Conservation (phyloP, 2,888 invertebrate genomes). For the Calameuta idolon region DNA sequence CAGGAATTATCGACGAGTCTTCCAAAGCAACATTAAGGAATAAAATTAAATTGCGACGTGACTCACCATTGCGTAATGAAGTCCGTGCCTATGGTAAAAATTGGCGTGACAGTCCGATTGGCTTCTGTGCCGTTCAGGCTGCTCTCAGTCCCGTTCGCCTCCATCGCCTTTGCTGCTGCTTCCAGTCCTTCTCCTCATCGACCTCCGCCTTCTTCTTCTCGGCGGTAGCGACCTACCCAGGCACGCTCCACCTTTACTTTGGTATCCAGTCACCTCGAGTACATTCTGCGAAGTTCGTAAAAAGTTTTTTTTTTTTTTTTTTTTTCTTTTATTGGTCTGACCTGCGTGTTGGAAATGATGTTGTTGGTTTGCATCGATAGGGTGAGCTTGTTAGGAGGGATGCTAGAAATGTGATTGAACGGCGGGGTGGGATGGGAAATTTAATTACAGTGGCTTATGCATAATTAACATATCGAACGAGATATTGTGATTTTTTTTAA, state of each 20-base stretch:
- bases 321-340: not conserved
- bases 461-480: not conserved
- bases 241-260: not conserved
- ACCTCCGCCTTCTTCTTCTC: constrained; percentile 12
- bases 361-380: not conserved
- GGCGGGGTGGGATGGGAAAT: not conserved
- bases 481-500: not conserved
- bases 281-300: constrained; percentile 13
- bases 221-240: not conserved
- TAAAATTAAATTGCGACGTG: not conserved
- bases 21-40: not conserved
- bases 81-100: constrained; percentile 81
- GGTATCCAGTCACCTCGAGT: constrained; percentile 16
- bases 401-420: not conserved
- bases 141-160: constrained; percentile 54
- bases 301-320: not conserved
- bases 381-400: not conserved
- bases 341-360: not conserved
- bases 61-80: constrained; percentile 85
- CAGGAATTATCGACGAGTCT: not conserved
- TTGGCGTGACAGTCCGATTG: constrained; percentile 76
- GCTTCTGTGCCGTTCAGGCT: constrained; percentile 69
- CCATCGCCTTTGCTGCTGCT: constrained; percentile 43
- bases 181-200: constrained; percentile 16
- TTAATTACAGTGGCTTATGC: not conserved